phyloP scores from a whole-genome alignment of 2,797 vertebrate species.

The Myiotriccus ornatus region DNA sequence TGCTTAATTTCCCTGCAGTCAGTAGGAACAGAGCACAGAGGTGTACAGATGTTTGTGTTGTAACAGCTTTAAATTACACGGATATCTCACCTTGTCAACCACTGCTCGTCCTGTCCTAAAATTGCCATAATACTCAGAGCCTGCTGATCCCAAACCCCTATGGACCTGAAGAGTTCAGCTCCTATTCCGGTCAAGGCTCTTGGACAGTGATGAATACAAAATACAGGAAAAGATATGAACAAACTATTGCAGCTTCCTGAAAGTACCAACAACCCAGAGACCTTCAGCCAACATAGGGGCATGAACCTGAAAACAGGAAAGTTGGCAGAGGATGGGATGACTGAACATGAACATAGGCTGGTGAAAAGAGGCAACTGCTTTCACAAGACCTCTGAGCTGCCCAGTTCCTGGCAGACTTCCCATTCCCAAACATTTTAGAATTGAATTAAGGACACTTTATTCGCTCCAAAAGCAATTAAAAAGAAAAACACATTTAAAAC shows the following conservation, averaged over 20 bases:
- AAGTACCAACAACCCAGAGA: background rate
- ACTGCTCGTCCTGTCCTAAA: background rate
- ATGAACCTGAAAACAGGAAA: background rate
- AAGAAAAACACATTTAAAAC: conserved; percentile 51
- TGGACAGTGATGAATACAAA: background rate
- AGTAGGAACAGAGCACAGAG: background rate
- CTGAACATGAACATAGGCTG: background rate
- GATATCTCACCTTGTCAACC: background rate
- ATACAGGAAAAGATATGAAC: background rate
- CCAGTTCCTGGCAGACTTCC: conserved; percentile 39
- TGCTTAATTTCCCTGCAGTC: background rate
- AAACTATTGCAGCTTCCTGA: background rate
- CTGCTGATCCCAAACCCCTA: background rate
- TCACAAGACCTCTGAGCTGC: conserved; percentile 36
- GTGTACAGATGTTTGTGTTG: background rate
- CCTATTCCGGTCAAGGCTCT: background rate
- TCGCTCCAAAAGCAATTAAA: conserved; percentile 46
- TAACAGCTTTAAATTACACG: background rate
- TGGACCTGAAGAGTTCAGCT: background rate
- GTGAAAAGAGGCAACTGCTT: conserved; percentile 6
- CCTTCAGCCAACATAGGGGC: background rate
- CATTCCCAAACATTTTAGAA: conserved; percentile 49
- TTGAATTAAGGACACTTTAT: conserved; percentile 62
- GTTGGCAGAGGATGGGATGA: background rate
- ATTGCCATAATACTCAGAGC: background rate